These are phyloP conservation scores for Epinephelus lanceolatus DNA, from an alignment of 2,113 vertebrate genomes.

Conservation along the genomic window DNA sequence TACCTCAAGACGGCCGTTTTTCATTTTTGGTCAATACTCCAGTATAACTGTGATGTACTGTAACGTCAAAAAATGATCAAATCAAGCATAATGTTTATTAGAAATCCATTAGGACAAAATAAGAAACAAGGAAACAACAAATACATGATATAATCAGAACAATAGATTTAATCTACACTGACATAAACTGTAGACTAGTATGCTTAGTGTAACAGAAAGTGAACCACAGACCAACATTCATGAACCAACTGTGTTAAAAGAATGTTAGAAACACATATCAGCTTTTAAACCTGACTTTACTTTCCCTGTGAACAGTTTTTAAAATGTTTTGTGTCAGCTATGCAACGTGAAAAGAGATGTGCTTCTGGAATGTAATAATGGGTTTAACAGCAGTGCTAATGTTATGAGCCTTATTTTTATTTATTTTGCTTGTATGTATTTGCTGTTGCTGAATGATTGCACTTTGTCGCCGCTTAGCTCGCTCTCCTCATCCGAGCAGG, in stretches of 20 bases:
- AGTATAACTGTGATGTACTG: constrained; percentile 21
- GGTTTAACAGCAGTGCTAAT: constrained; percentile 54
- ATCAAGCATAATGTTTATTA: constrained; percentile 4
- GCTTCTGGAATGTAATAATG: constrained; percentile 52
- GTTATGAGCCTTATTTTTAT: constrained; percentile 32
- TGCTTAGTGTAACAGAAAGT: background rate
- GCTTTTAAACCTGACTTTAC: background rate
- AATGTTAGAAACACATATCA: constrained; percentile 47
- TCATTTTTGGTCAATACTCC: constrained; percentile 12
- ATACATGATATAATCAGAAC: background rate
- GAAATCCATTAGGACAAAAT: background rate
- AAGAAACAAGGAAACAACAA: background rate
- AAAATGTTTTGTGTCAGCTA: constrained; percentile 77
- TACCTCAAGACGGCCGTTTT: constrained; percentile 38
- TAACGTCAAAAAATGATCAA: background rate
- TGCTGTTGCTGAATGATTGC: constrained; percentile 60
- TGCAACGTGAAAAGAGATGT: constrained; percentile 72
- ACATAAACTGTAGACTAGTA: constrained; percentile 27
- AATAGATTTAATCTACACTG: background rate
- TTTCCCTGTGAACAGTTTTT: constrained; percentile 29
- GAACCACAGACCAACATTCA: constrained; percentile 14
- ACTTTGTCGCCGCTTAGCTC: constrained; percentile 20
- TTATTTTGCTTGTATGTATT: constrained; percentile 64
- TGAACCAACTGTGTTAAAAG: constrained; percentile 22
- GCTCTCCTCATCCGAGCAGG: constrained; percentile 27